Evolutionary conservation across 2,113 vertebrate species (phyloP).

Genomic region (Calyptomena viridis): DNA sequence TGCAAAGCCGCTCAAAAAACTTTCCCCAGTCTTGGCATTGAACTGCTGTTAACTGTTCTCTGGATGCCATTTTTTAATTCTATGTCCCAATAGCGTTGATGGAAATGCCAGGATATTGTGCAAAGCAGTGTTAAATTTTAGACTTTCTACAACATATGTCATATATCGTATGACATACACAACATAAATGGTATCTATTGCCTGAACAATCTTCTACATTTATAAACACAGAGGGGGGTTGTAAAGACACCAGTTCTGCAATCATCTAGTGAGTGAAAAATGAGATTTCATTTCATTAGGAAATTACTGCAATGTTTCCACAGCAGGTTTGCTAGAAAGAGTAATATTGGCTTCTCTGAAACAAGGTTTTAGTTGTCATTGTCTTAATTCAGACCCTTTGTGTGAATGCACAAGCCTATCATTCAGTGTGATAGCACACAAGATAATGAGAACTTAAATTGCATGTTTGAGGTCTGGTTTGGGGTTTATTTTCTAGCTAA

Average conservation of each 20-base stretch:
- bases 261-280: not conserved
- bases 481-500: not conserved
- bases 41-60: not conserved
- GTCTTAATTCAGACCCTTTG: not conserved
- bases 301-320: not conserved
- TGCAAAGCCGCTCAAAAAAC: not conserved
- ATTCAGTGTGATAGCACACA: not conserved
- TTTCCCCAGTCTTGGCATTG: not conserved
- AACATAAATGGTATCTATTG: not conserved
- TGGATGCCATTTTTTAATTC: not conserved
- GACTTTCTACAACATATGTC: not conserved
- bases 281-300: not conserved
- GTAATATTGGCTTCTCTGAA: not conserved
- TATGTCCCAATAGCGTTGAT: rapidly evolving
- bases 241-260: not conserved
- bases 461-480: not conserved
- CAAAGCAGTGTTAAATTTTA: not conserved
- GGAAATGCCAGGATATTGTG: not conserved
- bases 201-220: not conserved
- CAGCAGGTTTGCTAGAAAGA: not conserved
- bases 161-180: no score
- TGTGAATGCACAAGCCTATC: not conserved
- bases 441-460: not conserved
- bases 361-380: not conserved
- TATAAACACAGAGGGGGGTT: not conserved